Percentiles rank a stretch among this genome's conserved stretches.
Conservation (phyloP, 1,140 invertebrate genomes). For the Phortica variegata region DNA sequence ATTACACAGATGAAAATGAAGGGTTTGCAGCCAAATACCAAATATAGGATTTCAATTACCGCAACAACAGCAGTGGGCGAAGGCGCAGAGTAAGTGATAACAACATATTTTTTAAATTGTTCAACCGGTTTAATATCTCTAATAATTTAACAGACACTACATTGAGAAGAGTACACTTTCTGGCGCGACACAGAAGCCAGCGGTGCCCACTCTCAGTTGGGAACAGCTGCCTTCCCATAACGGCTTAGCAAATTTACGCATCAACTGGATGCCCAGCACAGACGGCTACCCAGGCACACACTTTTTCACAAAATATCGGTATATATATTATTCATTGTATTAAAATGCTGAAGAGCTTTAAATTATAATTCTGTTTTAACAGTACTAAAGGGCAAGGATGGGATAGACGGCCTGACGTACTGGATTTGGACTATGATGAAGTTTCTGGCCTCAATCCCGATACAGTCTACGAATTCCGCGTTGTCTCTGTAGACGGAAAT, state of each 20-base stretch:
- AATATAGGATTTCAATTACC: constrained; percentile 82
- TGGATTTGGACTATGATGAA: constrained; percentile 73
- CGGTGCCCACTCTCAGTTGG: constrained; percentile 75
- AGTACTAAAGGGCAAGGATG: constrained; percentile 70
- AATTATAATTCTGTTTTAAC: constrained; percentile 1
- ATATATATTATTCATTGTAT: too few species aligned
- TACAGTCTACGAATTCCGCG: constrained; percentile 84
- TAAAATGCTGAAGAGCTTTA: too few species aligned
- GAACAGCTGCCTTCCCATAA: constrained; percentile 69
- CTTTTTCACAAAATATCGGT: constrained; percentile 86
- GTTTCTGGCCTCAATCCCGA: constrained; percentile 79
- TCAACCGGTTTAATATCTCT: not conserved
- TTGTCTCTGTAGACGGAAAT: constrained; percentile 90
- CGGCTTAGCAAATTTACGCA: constrained; percentile 71
- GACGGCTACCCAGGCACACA: constrained; percentile 72
- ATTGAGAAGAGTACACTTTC: constrained; percentile 76
- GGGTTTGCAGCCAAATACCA: constrained; percentile 78
- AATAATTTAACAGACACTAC: constrained; percentile 64
- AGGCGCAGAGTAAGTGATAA: constrained; percentile 68
- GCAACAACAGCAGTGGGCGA: constrained; percentile 82
- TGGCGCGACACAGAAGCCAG: constrained; percentile 65
- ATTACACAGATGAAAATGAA: constrained; percentile 81
- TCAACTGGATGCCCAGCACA: constrained; percentile 78
- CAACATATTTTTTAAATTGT: not conserved
- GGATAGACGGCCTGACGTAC: constrained; percentile 64